These are phyloP conservation scores for Saccostrea cuccullata DNA, from an alignment of 1,140 invertebrate species.

Conservation along the genomic window DNA sequence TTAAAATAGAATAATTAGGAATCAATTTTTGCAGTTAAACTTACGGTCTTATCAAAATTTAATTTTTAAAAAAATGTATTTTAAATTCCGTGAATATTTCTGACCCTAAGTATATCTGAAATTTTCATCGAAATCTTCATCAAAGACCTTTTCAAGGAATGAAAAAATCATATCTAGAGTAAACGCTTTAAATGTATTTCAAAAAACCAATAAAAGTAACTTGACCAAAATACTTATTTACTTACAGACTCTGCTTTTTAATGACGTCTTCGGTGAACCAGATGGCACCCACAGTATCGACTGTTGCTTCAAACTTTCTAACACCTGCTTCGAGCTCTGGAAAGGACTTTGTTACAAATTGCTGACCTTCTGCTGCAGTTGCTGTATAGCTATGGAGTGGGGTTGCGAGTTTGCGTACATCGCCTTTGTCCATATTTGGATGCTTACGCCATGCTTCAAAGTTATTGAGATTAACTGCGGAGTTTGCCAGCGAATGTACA, in stretches of 20 bases:
- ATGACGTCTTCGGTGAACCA: slow-evolving; percentile 88
- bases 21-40: too few species aligned
- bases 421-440: slow-evolving; percentile 81
- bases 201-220: too few species aligned
- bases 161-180: too few species aligned
- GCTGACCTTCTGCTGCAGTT: slow-evolving; percentile 84
- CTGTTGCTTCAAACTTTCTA: slow-evolving; percentile 86
- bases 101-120: too few species aligned
- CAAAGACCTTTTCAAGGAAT: too few species aligned
- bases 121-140: too few species aligned
- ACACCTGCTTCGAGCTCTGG: slow-evolving; percentile 84
- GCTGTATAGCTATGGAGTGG: slow-evolving; percentile 84
- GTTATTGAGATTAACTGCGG: slow-evolving; percentile 81
- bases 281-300: slow-evolving; percentile 85
- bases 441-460: slow-evolving; percentile 71
- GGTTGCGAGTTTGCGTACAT: slow-evolving; percentile 87
- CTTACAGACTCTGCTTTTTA: slow-evolving; percentile 79
- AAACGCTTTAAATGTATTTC: too few species aligned
- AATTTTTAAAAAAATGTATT: too few species aligned
- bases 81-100: too few species aligned
- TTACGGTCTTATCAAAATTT: too few species aligned
- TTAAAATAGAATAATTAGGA: too few species aligned
- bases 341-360: slow-evolving; percentile 86
- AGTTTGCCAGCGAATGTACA: slow-evolving; percentile 81
- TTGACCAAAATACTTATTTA: background rate